phyloP scores from a whole-genome alignment of 1,140 invertebrate species.

The Drosophila sproati region DNA sequence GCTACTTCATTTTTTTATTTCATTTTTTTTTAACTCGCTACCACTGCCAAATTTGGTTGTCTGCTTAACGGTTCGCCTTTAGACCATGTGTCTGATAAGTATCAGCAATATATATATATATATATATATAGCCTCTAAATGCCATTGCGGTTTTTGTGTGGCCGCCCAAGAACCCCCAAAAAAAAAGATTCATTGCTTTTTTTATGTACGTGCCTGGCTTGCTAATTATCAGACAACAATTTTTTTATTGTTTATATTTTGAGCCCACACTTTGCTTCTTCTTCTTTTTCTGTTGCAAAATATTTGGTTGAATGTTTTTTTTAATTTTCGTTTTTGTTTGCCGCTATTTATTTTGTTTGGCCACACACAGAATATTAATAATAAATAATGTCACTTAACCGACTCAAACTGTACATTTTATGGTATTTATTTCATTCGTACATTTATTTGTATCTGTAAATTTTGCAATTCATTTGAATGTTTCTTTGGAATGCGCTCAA shows the following conservation, averaged over 20 bases:
- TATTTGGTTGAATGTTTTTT: background rate
- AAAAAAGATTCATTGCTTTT: conserved; percentile 24
- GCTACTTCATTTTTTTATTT: background rate
- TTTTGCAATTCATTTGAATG: conserved; percentile 1
- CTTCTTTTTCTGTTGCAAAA: conserved; percentile 41
- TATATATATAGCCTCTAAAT: conserved; percentile 38
- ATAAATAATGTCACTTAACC: conserved; percentile 23
- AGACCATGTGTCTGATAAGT: conserved; percentile 41
- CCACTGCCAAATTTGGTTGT: conserved; percentile 39
- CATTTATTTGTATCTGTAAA: background rate
- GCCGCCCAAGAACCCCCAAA: conserved; percentile 37
- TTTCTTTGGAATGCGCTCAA: background rate
- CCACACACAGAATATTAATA: conserved; percentile 51
- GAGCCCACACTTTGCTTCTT: background rate
- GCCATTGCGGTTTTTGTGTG: conserved; percentile 27
- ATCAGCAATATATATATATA: conserved; percentile 9
- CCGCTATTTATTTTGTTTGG: conserved; percentile 23
- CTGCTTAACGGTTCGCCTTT: conserved; percentile 43
- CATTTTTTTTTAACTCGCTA: background rate
- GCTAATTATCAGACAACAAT: conserved; percentile 32
- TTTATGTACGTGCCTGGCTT: conserved; percentile 37
- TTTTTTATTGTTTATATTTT: background rate
- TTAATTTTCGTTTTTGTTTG: conserved; percentile 13
- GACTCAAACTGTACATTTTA: conserved; percentile 10
- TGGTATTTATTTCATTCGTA: background rate